Evolutionary conservation across 2,113 vertebrate species (phyloP).

Genomic region (Miniopterus natalensis): DNA sequence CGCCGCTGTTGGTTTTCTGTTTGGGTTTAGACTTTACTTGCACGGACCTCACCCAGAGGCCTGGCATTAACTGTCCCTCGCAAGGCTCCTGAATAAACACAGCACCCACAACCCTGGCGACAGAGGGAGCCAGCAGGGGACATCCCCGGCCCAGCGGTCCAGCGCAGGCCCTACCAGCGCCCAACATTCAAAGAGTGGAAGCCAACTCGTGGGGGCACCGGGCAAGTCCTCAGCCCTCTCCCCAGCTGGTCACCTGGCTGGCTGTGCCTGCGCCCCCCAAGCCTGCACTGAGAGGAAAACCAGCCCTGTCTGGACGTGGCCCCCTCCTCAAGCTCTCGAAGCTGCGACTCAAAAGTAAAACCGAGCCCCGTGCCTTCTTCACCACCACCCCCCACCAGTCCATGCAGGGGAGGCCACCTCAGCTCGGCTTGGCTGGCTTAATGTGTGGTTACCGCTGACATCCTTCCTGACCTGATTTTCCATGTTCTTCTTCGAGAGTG

Average conservation of each 20-base stretch:
- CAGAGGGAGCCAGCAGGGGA: neutral
- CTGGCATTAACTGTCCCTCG: neutral
- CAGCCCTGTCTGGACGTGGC: neutral
- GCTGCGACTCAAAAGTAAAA: neutral
- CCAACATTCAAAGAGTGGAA: neutral
- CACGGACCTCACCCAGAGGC: neutral
- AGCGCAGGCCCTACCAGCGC: rapidly evolving
- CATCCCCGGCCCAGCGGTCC: neutral
- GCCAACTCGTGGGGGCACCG: neutral
- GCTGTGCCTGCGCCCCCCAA: neutral
- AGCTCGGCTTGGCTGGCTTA: neutral
- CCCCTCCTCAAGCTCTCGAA: neutral
- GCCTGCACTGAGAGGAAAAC: neutral
- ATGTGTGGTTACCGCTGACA: neutral
- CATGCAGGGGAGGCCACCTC: neutral
- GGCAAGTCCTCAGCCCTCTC: neutral
- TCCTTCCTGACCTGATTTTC: neutral
- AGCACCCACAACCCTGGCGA: neutral
- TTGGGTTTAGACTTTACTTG: neutral
- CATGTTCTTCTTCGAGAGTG: neutral
- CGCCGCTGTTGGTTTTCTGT: neutral
- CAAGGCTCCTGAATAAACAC: neutral
- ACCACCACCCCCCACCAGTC: neutral
- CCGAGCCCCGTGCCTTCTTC: neutral
- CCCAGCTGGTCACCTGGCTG: neutral